Evolutionary conservation across 1,140 invertebrate species (phyloP).

Genomic region (Goniozus legneri): DNA sequence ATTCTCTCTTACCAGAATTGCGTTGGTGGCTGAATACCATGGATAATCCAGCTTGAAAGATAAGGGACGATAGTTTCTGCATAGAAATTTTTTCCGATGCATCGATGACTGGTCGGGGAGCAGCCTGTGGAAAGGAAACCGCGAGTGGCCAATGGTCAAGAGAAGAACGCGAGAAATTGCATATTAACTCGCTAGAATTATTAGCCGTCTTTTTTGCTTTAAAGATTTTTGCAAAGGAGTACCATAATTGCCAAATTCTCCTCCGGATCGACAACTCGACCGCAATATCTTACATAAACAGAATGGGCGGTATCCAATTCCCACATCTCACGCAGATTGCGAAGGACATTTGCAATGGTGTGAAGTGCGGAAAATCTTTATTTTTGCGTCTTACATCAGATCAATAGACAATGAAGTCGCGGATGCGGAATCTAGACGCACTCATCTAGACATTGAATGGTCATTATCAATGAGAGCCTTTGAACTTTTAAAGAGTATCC

Average conservation of each 20-base stretch:
- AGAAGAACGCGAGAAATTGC: not conserved
- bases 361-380: not conserved
- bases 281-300: not conserved
- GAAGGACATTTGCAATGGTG: not conserved
- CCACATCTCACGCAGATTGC: not conserved
- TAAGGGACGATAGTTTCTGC: conserved; percentile 3
- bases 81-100: conserved; percentile 20
- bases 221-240: not conserved
- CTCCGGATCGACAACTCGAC: not conserved
- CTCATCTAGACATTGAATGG: not conserved
- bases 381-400: not conserved
- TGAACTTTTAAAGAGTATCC: too few species aligned
- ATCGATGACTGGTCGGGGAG: conserved; percentile 8
- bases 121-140: not conserved
- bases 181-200: not conserved
- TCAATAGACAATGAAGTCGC: not conserved
- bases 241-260: not conserved
- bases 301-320: not conserved
- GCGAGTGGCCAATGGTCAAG: not conserved
- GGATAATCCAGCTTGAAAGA: not conserved
- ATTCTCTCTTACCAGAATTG: not conserved
- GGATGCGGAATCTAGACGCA: not conserved
- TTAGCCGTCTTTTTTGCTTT: not conserved
- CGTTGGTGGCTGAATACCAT: conserved; percentile 5
- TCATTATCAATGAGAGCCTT: not conserved